These are phyloP conservation scores for Scylla paramamosain DNA, from an alignment of 1,140 invertebrate genomes.

Conservation along the genomic window DNA sequence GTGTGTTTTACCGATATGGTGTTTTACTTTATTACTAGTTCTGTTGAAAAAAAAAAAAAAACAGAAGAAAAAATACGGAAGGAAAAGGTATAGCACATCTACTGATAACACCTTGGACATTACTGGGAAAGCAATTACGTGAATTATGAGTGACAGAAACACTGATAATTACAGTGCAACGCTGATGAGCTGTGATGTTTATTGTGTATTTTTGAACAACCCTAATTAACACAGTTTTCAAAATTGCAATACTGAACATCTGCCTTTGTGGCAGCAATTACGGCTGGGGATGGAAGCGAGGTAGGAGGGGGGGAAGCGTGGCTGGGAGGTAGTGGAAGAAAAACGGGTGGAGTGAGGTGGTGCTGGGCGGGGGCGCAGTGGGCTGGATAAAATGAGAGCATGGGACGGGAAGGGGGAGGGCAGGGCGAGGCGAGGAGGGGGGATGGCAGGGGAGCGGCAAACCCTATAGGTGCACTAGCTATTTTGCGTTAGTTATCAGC, in stretches of 20 bases:
- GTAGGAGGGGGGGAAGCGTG: background rate
- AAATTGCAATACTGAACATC: slow-evolving; percentile 10
- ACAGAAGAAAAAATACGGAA: background rate
- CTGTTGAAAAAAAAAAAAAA: background rate
- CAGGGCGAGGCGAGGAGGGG: background rate
- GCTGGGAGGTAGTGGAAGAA: too few species aligned
- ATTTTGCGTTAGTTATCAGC: too few species aligned
- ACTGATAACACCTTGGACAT: slow-evolving; percentile 12
- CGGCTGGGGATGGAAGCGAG: background rate
- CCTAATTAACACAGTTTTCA: background rate
- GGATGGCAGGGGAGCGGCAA: background rate
- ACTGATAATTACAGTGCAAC: background rate
- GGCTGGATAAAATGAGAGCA: background rate
- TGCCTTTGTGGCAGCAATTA: background rate
- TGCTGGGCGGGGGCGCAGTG: background rate
- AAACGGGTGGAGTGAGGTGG: background rate
- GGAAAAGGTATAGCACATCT: background rate
- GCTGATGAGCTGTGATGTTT: slow-evolving; percentile 13
- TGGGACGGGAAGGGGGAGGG: background rate
- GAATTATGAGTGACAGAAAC: slow-evolving; percentile 1
- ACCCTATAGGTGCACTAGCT: too few species aligned
- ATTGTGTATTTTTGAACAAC: slow-evolving; percentile 16
- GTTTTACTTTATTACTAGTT: background rate
- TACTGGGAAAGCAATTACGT: background rate
- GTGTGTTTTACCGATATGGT: background rate